phyloP scores from a whole-genome alignment of 2,888 invertebrate genomes.

The Slavum lentiscoides region DNA sequence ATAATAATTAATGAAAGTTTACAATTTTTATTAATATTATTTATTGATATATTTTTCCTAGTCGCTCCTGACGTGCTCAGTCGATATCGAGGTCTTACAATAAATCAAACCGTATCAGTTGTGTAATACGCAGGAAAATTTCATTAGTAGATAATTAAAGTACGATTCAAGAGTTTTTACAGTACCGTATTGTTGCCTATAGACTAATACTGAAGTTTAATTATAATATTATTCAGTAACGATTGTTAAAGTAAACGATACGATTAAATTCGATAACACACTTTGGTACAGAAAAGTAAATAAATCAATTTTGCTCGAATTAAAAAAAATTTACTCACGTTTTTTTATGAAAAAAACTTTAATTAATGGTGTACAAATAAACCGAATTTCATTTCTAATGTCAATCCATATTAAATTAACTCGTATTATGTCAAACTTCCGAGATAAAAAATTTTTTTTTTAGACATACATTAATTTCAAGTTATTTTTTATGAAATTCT shows the following conservation, averaged over 20 bases:
- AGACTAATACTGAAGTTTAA: not conserved
- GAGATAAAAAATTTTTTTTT: not conserved
- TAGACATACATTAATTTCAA: too few relatives aligned
- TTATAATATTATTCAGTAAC: not conserved
- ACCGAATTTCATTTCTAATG: not conserved
- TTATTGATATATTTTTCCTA: too few relatives aligned
- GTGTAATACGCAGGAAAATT: not conserved
- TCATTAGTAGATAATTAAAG: not conserved
- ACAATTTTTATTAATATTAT: too few relatives aligned
- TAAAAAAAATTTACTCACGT: not conserved
- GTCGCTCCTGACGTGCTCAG: not conserved
- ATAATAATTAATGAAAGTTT: too few relatives aligned
- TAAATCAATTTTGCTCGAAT: too few relatives aligned
- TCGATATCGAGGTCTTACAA: not conserved
- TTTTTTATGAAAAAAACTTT: not conserved
- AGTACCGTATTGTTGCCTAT: not conserved
- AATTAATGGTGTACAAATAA: not conserved
- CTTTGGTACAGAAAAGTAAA: not conserved
- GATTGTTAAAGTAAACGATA: not conserved
- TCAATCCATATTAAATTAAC: not conserved
- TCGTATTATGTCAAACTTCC: not conserved
- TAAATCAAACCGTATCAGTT: not conserved
- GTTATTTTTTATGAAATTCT: not conserved
- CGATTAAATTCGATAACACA: not conserved
- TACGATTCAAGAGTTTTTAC: not conserved